Evolutionary conservation across 2,888 invertebrate species (phyloP).

Genomic region (Drosophila phalerata): DNA sequence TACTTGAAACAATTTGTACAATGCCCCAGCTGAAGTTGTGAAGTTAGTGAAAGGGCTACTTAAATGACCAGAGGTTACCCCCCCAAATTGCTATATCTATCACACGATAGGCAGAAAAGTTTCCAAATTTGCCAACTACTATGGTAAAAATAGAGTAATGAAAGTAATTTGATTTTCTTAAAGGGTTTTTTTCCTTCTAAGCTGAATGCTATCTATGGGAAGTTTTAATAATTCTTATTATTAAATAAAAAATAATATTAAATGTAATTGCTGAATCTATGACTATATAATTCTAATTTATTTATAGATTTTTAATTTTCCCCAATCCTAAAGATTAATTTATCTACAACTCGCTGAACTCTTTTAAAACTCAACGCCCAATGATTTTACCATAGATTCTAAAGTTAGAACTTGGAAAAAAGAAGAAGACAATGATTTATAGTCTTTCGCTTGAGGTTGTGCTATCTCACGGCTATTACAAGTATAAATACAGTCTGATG

Average conservation of each 20-base stretch:
- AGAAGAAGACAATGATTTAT: conserved; percentile 37
- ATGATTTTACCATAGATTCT: not conserved
- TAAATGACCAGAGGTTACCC: conserved; percentile 11
- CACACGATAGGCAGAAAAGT: not conserved
- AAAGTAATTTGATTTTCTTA: not conserved
- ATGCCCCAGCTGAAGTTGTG: conserved; percentile 32
- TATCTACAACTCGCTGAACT: not conserved
- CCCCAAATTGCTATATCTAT: conserved; percentile 2
- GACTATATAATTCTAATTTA: not conserved
- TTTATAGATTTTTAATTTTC: not conserved
- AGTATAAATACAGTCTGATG: conserved; percentile 29
- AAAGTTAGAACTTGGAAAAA: not conserved
- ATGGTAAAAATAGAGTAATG: not conserved
- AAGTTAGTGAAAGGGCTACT: conserved; percentile 45
- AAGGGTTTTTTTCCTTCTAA: not conserved
- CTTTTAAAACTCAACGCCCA: not conserved
- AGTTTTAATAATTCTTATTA: too few relatives aligned
- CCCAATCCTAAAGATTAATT: not conserved
- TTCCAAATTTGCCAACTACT: not conserved
- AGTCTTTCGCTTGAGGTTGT: conserved; percentile 23
- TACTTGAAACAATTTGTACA: conserved; percentile 45
- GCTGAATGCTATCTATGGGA: too few relatives aligned
- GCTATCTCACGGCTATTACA: conserved; percentile 62
- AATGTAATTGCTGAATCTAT: not conserved
- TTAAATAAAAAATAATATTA: too few relatives aligned